Evolutionary conservation across 2,797 vertebrate species (phyloP), one percentile per base, ranked within the genome.

Genomic region (Pampus argenteus): DNA sequence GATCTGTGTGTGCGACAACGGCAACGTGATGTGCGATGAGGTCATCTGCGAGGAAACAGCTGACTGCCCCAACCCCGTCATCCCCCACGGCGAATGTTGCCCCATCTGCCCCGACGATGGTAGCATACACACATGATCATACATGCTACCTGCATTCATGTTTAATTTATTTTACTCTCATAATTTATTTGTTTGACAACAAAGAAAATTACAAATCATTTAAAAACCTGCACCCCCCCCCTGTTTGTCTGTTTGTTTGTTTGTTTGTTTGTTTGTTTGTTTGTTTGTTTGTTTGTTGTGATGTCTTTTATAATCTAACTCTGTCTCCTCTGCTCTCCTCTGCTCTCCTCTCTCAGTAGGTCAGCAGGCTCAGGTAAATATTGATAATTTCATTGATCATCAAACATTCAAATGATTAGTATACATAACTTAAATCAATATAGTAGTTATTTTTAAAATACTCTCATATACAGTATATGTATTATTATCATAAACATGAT

Each of bases 1-100:
- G 86, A 96, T 99, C 94, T 99, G 98, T 49, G 95, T 99, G 79
- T 99, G 98, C 56, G 95, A 98, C 95, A 95, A 90, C 10, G 97
- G 98, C 86, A 93, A 85, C 0, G 87, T 96, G 80, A 90, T 97
- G 90, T 99, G 98, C 65, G 97, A 99, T 31, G 94, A 95, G 0
- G 95, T 99, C 84, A 91, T 94, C 67, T 99, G 98, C 76, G 94
- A 96, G 50, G 94, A 97, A 22, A 88, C 78, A 1, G 44, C 78
- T 0, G 91, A 97, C 88, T 99, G 98, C 87, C 89, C 93, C 74
- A 95, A 97, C 66, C 94, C 96, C 45, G 66, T 94, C 76, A 93
- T 94, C 59, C 95, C 93, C 73, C 85, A 91, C 0, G 96, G 95
- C 83, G 98, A 99, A 91, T 99, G 98, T 95, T 99, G 98, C 85